These are phyloP conservation scores for Priocnemis perturbator DNA, from an alignment of 2,888 invertebrate species.

Conservation along the genomic window DNA sequence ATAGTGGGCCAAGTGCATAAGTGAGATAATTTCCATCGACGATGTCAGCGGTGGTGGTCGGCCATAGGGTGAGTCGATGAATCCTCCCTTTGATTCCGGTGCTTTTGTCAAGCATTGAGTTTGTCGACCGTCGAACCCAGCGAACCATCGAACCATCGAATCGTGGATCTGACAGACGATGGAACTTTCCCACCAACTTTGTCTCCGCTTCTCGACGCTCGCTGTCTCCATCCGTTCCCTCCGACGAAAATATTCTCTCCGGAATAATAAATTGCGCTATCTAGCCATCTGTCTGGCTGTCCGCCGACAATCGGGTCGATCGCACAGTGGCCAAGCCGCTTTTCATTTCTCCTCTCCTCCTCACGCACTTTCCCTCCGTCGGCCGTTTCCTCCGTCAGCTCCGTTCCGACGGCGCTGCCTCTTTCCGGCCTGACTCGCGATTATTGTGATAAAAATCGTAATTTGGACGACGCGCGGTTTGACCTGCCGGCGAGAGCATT, in stretches of 20 bases:
- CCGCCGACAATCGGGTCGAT: neutral
- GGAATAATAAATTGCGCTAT: neutral
- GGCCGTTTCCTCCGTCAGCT: too few species aligned
- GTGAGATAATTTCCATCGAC: slow-evolving; percentile 13
- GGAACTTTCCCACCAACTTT: neutral
- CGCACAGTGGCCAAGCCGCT: neutral
- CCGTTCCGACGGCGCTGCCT: too few species aligned
- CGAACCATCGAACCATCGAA: slow-evolving; percentile 5
- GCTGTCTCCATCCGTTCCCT: neutral
- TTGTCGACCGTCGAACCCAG: neutral
- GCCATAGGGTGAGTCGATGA: slow-evolving; percentile 4
- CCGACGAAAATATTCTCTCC: neutral
- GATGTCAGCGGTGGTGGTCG: neutral
- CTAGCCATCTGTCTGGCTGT: too few species aligned
- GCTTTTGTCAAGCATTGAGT: neutral
- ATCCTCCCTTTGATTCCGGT: neutral
- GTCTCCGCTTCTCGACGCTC: neutral
- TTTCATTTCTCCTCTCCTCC: too few species aligned
- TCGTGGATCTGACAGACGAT: neutral
- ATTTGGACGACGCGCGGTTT: neutral
- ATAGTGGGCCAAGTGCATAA: slow-evolving; percentile 13
- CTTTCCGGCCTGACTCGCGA: neutral
- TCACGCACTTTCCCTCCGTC: too few species aligned
- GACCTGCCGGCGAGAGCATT: neutral
- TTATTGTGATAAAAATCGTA: neutral